Evolutionary conservation across 2,113 vertebrate genomes (phyloP).

Genomic region (Ancistrus triradiatus): DNA sequence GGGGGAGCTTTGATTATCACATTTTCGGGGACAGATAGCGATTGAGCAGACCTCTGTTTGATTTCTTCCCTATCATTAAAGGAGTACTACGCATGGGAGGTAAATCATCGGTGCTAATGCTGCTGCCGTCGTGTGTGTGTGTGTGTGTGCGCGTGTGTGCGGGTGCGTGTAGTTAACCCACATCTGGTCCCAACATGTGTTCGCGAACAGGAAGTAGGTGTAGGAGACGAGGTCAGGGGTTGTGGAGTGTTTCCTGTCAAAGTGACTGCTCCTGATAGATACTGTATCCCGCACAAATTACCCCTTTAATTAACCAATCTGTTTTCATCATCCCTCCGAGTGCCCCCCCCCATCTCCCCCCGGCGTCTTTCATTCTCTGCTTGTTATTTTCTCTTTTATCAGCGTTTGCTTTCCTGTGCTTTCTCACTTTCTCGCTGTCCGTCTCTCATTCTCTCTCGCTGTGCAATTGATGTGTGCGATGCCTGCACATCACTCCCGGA

Average conservation of each 20-base stretch:
- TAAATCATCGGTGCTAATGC: constrained; percentile 22
- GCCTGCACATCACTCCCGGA: constrained; percentile 40
- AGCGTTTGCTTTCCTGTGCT: not conserved
- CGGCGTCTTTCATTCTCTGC: not conserved
- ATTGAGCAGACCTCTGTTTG: constrained; percentile 54
- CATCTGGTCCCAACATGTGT: constrained; percentile 96
- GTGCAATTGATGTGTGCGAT: not conserved
- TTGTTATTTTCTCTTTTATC: not conserved
- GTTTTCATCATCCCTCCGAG: constrained; percentile 80
- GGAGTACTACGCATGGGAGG: constrained; percentile 49
- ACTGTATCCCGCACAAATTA: constrained; percentile 94
- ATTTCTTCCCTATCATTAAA: constrained; percentile 47
- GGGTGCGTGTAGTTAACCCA: constrained; percentile 54
- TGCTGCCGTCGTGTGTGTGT: constrained; percentile 36
- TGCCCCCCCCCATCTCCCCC: not conserved
- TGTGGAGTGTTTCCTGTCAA: constrained; percentile 83
- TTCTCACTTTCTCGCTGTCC: no score
- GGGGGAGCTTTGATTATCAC: no score
- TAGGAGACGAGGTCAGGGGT: constrained; percentile 79
- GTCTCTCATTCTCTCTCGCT: not conserved
- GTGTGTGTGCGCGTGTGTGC: constrained; percentile 17
- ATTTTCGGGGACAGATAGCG: constrained; percentile 53
- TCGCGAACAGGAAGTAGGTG: constrained; percentile 79
- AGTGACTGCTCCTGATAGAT: constrained; percentile 90
- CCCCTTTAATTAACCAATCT: constrained; percentile 90